Percentiles rank a stretch among this genome's conserved stretches.
Conservation (phyloP, 1,140 invertebrate species). For the Aporrectodea caliginosa region DNA sequence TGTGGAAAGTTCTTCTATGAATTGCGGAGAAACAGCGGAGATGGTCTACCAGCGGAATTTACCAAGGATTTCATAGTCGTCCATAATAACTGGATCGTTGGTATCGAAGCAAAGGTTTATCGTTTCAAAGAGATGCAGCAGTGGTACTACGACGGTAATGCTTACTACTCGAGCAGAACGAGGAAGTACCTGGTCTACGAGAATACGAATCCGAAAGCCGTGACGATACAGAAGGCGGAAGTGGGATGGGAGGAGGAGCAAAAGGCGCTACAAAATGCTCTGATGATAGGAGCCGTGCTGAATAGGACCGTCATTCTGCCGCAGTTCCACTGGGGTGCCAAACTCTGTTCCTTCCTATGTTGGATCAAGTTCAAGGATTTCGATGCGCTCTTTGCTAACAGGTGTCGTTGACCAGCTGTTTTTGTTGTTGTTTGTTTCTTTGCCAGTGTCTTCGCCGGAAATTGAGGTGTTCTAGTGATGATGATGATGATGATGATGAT, state of each 20-base stretch:
- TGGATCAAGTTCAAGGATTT: too few species aligned
- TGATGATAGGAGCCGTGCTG: neutral
- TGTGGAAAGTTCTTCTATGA: slow-evolving; percentile 17
- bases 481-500: too few species aligned
- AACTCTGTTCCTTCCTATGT: too few species aligned
- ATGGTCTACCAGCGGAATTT: neutral
- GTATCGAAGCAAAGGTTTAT: slow-evolving; percentile 15
- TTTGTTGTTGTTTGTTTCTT: too few species aligned
- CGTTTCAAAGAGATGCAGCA: slow-evolving; percentile 6
- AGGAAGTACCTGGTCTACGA: slow-evolving; percentile 13
- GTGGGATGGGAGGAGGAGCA: too few species aligned
- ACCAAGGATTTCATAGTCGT: slow-evolving; percentile 14
- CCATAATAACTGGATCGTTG: slow-evolving; percentile 25
- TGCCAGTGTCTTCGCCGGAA: too few species aligned
- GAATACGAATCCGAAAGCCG: neutral
- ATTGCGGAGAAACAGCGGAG: neutral
- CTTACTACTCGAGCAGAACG: slow-evolving; percentile 8
- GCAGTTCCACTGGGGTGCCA: too few species aligned
- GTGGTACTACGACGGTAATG: slow-evolving; percentile 13
- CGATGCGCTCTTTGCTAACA: too few species aligned
- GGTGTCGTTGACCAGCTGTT: too few species aligned
- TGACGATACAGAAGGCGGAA: neutral
- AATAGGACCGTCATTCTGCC: slow-evolving; percentile 26
- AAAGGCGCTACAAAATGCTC: neutral
- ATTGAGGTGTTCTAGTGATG: too few species aligned